Percentiles rank a stretch among this genome's conserved stretches.
Conservation (phyloP, 2,113 vertebrate genomes). For the Pachyramphus minor region DNA sequence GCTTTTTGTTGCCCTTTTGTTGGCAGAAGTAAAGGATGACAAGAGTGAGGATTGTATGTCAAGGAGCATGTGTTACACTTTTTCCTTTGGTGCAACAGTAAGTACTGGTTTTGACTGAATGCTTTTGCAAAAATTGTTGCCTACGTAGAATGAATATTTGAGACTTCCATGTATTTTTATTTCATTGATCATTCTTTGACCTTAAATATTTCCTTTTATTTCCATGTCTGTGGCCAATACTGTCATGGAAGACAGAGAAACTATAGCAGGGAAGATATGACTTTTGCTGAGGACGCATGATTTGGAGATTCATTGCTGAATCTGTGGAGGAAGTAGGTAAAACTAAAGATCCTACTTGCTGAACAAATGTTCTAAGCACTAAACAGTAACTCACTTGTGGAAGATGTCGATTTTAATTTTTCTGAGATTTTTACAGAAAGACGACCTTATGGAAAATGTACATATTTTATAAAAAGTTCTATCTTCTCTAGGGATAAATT, state of each 20-base stretch:
- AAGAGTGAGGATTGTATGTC: background rate
- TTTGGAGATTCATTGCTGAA: background rate
- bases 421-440: background rate
- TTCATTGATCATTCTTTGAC: background rate
- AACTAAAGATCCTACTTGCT: background rate
- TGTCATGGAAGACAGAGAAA: background rate
- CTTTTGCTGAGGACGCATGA: background rate
- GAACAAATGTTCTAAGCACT: background rate
- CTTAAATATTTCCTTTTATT: background rate
- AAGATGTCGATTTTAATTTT: background rate
- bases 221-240: background rate
- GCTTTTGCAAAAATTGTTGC: background rate
- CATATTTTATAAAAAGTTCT: background rate
- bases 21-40: background rate
- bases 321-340: background rate
- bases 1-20: background rate
- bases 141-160: background rate
- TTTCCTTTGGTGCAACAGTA: background rate
- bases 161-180: background rate
- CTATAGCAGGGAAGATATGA: background rate
- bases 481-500: background rate
- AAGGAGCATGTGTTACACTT: rapidly evolving
- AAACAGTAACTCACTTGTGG: background rate
- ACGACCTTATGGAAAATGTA: background rate
- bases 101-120: background rate